phyloP scores from a whole-genome alignment of 1,140 invertebrate species.

The Drosophila leontia region DNA sequence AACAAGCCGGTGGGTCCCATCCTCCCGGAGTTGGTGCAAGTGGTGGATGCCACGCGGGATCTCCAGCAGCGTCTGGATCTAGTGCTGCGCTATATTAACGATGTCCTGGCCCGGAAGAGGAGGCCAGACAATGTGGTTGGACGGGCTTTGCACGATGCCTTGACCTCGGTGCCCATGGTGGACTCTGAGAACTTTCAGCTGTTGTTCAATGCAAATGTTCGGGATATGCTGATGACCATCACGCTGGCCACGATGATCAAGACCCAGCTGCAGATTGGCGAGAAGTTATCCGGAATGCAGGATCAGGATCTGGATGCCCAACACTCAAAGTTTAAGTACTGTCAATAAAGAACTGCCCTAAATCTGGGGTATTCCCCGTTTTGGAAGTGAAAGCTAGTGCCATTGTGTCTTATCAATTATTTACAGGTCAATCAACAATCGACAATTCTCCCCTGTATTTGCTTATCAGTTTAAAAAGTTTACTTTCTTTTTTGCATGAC shows the following conservation, averaged over 20 bases:
- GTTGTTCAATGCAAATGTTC: slow-evolving; percentile 61
- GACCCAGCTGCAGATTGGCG: slow-evolving; percentile 57
- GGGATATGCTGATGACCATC: slow-evolving; percentile 64
- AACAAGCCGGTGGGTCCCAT: slow-evolving; percentile 45
- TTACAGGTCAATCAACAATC: not conserved
- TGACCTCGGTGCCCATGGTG: slow-evolving; percentile 60
- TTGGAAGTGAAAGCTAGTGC: not conserved
- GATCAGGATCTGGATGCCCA: slow-evolving; percentile 17
- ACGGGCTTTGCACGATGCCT: slow-evolving; percentile 39
- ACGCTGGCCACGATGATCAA: slow-evolving; percentile 63
- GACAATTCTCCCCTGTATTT: not conserved
- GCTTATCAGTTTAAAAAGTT: slow-evolving; percentile 3
- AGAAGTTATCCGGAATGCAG: slow-evolving; percentile 50
- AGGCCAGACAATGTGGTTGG: slow-evolving; percentile 59
- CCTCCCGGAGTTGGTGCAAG: slow-evolving; percentile 52
- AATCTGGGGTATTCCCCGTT: slow-evolving; percentile 13
- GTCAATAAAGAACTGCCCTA: not conserved
- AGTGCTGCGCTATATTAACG: slow-evolving; percentile 64
- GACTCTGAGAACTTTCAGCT: slow-evolving; percentile 53
- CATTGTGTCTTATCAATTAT: slow-evolving; percentile 11
- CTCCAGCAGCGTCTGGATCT: slow-evolving; percentile 54
- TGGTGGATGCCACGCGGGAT: slow-evolving; percentile 39
- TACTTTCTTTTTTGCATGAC: slow-evolving; percentile 16
- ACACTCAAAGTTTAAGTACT: not conserved
- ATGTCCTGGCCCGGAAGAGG: slow-evolving; percentile 57